These are phyloP conservation scores for Mus spretus DNA, from an alignment of 2,797 vertebrate genomes.

Conservation along the genomic window DNA sequence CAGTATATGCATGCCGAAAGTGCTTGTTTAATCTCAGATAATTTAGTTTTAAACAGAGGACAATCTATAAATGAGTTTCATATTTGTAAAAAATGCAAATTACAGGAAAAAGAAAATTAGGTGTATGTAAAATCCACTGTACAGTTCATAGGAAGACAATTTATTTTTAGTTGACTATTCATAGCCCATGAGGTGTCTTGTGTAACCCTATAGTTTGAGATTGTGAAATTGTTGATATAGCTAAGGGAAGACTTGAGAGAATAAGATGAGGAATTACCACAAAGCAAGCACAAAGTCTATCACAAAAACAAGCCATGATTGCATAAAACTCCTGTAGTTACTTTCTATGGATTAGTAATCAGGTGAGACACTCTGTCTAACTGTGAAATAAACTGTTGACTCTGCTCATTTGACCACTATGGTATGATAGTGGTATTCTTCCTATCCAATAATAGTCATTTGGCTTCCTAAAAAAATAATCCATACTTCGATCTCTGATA, in stretches of 20 bases:
- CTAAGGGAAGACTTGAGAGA: neutral
- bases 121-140: neutral
- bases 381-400: neutral
- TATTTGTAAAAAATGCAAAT: constrained; percentile 27
- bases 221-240: neutral
- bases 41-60: constrained; percentile 19
- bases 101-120: neutral
- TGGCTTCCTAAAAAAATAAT: neutral
- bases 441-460: neutral
- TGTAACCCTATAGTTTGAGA: too few relatives aligned
- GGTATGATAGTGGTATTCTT: neutral
- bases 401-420: neutral
- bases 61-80: neutral
- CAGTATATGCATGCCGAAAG: neutral
- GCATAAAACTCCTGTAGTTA: neutral
- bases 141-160: neutral
- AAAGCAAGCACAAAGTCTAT: neutral
- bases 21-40: neutral
- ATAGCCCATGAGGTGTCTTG: neutral
- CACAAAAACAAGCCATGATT: neutral
- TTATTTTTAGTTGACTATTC: neutral
- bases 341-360: neutral
- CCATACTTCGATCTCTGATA: neutral
- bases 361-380: neutral
- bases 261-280: neutral